Conservation (phyloP, 1,140 invertebrate species). For the Dufourea novaeangliae region DNA sequence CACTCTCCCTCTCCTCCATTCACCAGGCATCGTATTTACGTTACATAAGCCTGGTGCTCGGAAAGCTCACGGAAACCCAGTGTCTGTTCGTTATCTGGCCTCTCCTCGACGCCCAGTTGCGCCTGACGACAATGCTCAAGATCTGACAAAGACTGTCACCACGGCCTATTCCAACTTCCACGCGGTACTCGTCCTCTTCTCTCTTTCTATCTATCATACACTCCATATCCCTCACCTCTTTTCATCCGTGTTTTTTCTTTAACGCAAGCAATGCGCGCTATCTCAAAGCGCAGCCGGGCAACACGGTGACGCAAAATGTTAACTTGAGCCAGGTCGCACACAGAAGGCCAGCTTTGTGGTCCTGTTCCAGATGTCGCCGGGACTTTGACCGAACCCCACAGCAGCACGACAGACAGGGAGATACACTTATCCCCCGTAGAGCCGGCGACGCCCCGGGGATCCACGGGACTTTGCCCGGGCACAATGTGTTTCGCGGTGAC, state of each 20-base stretch:
- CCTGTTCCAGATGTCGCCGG: slow-evolving; percentile 1
- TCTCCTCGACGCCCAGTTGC: slow-evolving; percentile 7
- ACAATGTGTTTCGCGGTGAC: too few species aligned
- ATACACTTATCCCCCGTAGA: not conserved
- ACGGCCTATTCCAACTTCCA: not conserved
- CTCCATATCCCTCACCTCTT: too few species aligned
- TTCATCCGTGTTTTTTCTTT: not conserved
- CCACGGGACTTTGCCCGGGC: not conserved
- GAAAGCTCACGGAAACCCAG: not conserved
- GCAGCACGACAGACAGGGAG: slow-evolving; percentile 11
- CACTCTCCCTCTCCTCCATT: too few species aligned
- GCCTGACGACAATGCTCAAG: slow-evolving; percentile 23
- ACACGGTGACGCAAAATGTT: slow-evolving; percentile 26
- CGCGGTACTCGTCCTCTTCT: not conserved
- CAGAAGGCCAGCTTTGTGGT: not conserved
- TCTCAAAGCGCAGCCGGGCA: slow-evolving; percentile 5
- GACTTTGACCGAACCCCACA: slow-evolving; percentile 2
- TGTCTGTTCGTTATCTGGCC: slow-evolving; percentile 39
- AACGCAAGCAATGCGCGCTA: not conserved
- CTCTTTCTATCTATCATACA: not conserved
- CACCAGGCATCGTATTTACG: slow-evolving; percentile 1
- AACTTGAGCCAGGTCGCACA: not conserved
- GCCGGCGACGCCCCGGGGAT: not conserved
- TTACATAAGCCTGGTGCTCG: not conserved
- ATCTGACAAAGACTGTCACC: slow-evolving; percentile 11